Percentiles rank a stretch among this genome's conserved stretches.
Evolutionary conservation across 2,113 vertebrate species (phyloP).

Genomic region (Hemichromis elongatus): DNA sequence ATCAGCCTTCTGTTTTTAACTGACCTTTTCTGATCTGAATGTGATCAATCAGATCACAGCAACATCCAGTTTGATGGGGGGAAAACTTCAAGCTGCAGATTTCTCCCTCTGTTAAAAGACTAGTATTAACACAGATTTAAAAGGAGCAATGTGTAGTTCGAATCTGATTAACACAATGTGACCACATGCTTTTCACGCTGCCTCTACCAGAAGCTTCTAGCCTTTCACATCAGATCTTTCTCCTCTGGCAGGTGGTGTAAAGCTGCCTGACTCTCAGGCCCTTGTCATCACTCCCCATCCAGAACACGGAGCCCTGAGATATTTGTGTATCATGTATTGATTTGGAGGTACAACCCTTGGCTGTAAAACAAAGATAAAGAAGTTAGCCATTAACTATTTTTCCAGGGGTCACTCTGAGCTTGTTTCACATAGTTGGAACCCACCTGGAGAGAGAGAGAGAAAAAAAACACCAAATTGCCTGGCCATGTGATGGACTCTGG

Average conservation of each 20-base stretch:
- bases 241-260: conserved; percentile 48
- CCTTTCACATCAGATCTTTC: not conserved
- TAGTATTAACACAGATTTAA: not conserved
- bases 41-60: not conserved
- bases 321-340: conserved; percentile 76
- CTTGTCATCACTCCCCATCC: conserved; percentile 28
- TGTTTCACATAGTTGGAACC: conserved; percentile 69
- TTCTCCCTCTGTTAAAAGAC: not conserved
- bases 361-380: conserved; percentile 75
- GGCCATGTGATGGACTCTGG: conserved; percentile 68
- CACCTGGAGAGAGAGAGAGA: conserved; percentile 15
- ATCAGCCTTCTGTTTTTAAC: not conserved
- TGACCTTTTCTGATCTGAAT: not conserved
- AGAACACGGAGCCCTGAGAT: conserved; percentile 67
- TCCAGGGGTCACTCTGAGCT: conserved; percentile 59
- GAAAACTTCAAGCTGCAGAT: not conserved
- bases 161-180: not conserved
- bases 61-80: not conserved
- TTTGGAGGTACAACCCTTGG: conserved; percentile 72
- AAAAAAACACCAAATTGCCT: conserved; percentile 38
- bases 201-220: not conserved
- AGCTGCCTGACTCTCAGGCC: conserved; percentile 53
- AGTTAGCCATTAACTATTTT: conserved; percentile 74
- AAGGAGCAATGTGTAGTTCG: not conserved
- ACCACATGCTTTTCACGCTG: not conserved